phyloP scores from a whole-genome alignment of 1,140 invertebrate species.

The Coenobita brevimanus region DNA sequence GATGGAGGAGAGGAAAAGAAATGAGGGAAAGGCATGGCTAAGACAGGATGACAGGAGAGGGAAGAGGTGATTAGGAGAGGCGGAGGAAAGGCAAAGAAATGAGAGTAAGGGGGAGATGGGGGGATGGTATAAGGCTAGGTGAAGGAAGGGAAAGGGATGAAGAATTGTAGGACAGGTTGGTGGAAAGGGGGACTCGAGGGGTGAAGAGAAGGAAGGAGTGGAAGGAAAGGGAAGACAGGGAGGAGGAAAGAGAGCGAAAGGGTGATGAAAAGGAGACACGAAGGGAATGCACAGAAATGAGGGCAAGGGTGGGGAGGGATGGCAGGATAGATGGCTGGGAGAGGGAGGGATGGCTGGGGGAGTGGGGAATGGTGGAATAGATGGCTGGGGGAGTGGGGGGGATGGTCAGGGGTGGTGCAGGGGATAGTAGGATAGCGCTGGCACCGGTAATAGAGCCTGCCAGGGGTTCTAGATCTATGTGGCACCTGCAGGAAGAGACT shows the following conservation, averaged over 20 bases:
- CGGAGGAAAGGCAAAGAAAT: background rate
- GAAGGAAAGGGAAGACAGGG: background rate
- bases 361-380: too few species aligned
- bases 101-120: background rate
- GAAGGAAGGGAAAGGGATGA: slow-evolving; percentile 2
- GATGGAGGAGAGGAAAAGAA: background rate
- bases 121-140: background rate
- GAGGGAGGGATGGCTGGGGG: too few species aligned
- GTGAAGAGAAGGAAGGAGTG: background rate
- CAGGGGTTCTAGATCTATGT: too few species aligned
- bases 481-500: too few species aligned
- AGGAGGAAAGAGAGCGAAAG: background rate
- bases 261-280: background rate
- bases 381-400: too few species aligned
- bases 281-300: background rate
- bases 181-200: background rate
- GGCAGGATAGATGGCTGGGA: too few species aligned
- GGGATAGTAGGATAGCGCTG: too few species aligned
- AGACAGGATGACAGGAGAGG: background rate
- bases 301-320: too few species aligned
- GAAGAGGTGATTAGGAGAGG: background rate
- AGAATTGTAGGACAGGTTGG: background rate
- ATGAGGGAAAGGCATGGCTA: background rate
- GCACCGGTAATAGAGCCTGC: too few species aligned
- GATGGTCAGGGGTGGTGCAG: too few species aligned